phyloP scores from a whole-genome alignment of 2,888 invertebrate genomes.

The Thumatha senex region DNA sequence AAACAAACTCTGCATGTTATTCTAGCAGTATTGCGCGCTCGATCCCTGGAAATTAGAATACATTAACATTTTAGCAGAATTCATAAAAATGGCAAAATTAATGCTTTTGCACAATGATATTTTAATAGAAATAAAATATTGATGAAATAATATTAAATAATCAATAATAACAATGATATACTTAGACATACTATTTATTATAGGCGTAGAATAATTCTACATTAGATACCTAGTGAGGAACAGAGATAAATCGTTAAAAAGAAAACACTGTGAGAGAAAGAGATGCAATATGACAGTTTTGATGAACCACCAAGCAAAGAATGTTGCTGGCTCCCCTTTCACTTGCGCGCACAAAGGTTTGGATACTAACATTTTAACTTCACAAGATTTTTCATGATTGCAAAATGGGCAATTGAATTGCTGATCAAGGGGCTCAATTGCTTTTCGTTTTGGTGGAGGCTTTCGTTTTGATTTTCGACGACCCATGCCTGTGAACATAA shows the following conservation, averaged over 20 bases:
- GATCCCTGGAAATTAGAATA: conserved; percentile 95
- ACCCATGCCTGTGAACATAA: conserved; percentile 87
- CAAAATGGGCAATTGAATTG: conserved; percentile 99
- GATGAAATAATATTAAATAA: too few species aligned
- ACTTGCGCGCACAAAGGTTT: too few species aligned
- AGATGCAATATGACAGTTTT: too few species aligned
- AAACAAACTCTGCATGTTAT: conserved; percentile 97
- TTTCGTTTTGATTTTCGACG: conserved; percentile 98
- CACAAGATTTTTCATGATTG: conserved; percentile 99
- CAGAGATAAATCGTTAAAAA: too few species aligned
- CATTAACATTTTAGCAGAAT: background rate
- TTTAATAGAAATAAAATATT: background rate
- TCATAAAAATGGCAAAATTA: background rate
- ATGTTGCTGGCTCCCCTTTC: too few species aligned
- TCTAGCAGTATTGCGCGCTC: conserved; percentile 95
- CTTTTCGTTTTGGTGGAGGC: conserved; percentile 97
- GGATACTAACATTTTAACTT: conserved; percentile 96
- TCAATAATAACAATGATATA: too few species aligned
- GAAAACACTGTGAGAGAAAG: too few species aligned
- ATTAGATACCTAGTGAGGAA: too few species aligned
- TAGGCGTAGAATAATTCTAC: too few species aligned
- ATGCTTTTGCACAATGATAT: background rate
- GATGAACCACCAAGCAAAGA: too few species aligned
- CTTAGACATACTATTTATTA: too few species aligned
- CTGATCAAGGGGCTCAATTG: conserved; percentile 95